These are phyloP conservation scores for Periplaneta americana DNA, from an alignment of 1,140 invertebrate species.

Conservation along the genomic window DNA sequence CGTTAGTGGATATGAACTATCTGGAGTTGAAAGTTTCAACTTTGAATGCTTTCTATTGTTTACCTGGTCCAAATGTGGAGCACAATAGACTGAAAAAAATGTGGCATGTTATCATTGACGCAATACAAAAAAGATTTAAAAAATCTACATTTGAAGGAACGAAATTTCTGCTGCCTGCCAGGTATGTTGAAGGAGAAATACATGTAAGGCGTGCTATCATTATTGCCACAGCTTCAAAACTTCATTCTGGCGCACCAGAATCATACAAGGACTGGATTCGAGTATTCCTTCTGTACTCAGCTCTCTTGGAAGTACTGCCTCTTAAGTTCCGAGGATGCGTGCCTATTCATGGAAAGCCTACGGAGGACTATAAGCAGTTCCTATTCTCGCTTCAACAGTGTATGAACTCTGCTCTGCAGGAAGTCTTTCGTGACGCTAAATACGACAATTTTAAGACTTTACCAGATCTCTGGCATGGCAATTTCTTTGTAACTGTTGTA, in stretches of 20 bases:
- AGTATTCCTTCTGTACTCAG: background rate
- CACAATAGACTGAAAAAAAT: background rate
- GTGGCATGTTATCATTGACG: background rate
- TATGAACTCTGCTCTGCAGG: background rate
- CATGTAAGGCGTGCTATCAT: background rate
- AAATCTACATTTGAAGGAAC: background rate
- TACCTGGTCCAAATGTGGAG: background rate
- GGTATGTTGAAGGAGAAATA: background rate
- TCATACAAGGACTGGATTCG: background rate
- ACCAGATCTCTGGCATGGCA: slow-evolving; percentile 18
- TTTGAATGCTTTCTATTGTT: background rate
- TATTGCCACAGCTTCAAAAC: background rate
- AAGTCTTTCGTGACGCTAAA: background rate
- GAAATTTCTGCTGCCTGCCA: background rate
- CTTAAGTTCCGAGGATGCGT: background rate
- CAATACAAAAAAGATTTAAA: background rate
- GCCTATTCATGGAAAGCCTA: no score
- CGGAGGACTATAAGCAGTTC: no score
- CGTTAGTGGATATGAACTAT: background rate
- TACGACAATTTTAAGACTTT: background rate
- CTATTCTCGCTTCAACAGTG: background rate
- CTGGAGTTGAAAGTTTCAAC: background rate
- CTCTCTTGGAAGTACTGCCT: background rate
- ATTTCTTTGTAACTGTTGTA: slow-evolving; percentile 6
- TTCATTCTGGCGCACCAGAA: background rate